Base-by-base conservation (phyloP, 2,113 vertebrate genomes). In the Xiphias gladius region DNA sequence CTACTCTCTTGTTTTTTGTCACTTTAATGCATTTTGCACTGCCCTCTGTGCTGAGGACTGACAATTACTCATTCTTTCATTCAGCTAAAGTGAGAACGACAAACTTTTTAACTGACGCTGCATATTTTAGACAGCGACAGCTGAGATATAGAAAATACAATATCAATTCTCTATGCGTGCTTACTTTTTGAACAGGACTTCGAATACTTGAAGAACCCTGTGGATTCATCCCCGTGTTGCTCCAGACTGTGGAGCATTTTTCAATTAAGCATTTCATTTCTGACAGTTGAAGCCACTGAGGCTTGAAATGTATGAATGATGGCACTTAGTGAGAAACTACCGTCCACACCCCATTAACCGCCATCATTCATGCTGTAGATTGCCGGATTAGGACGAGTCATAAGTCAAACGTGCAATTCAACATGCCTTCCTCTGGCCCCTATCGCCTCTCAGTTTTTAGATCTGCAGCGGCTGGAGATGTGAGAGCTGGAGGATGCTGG, bases 201-300 rank as follows among this genome's bases (percentile, higher is more conserved):
- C 81, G 85, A 81, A 67, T 22, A n/a, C 62, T 43, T 67, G 13
- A 75, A 81, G 68, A 1, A 28, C 30, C 57, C 13, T 1, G 9
- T 17, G 12, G 41, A 41, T 75, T 68, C 46, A 17, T 76, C 79
- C 24, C 58, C 46, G 1, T 11, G 67, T 37, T 59, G 72, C 74
- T 64, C 58, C 48, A 73, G 75, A 87, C 83, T 75, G 54, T 61
- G 62, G 76, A 89, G 76, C 71, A 59, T 90, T 93, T 90, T 71
- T 86, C 61, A 89, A 94, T 93, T 89, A 91, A 88, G 84, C 91
- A 90, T 95, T 95, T 94, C 88, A 94, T 93, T 92, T 94, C 87
- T 91, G 94, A 89, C 93, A 91, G 89, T 82, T 86, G 91, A 93
- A 85, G 83, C 86, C 83, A 82, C 82, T 12, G 85, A 91, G 77